phyloP scores from a whole-genome alignment of 1,140 invertebrate genomes.

The Trinorchestia longiramus region DNA sequence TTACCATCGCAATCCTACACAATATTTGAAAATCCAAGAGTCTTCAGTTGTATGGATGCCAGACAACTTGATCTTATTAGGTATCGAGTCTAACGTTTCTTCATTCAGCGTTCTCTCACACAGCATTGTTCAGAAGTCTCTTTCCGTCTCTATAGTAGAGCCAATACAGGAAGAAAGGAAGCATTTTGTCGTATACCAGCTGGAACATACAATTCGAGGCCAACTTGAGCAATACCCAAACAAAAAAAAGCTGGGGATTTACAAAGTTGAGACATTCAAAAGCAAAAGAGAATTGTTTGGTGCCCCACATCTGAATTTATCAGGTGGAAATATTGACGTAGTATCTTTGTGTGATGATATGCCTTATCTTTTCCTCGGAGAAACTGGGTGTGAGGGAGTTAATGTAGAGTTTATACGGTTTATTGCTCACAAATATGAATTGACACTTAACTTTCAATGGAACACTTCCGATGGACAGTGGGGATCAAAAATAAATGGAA shows the following conservation, averaged over 20 bases:
- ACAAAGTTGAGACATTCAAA: not conserved
- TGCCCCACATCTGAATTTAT: not conserved
- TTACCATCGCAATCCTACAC: not conserved
- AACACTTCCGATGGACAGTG: conserved; percentile 17
- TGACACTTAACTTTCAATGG: not conserved
- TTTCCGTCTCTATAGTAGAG: not conserved
- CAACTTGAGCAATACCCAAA: not conserved
- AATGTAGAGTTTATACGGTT: not conserved
- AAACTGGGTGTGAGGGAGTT: not conserved
- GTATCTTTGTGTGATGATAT: not conserved
- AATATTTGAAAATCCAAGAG: not conserved
- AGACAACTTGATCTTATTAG: not conserved
- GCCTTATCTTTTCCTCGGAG: not conserved
- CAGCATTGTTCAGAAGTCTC: not conserved
- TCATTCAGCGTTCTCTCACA: not conserved
- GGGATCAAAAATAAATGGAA: conserved; percentile 59
- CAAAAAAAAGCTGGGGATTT: not conserved
- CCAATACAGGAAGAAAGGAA: not conserved
- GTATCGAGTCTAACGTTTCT: not conserved
- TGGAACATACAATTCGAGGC: not conserved
- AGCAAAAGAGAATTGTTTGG: not conserved
- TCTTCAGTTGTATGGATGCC: not conserved
- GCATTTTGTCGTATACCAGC: not conserved
- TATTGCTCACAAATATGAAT: not conserved
- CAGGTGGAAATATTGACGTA: not conserved